Conservation (phyloP, 2,888 invertebrate genomes). For the Eupithecia pulchellata region DNA sequence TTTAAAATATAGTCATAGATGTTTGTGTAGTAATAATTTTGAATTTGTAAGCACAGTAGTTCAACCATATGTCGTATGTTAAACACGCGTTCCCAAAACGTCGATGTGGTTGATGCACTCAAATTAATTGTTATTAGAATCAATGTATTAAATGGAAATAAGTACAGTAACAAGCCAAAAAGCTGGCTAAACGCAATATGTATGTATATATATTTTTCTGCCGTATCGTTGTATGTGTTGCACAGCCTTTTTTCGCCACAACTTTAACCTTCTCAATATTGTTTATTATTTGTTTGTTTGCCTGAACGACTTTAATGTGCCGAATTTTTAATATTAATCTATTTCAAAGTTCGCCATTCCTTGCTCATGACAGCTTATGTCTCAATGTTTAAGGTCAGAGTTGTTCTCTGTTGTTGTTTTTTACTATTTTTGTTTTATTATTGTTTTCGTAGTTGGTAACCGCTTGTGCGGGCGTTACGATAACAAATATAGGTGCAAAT, state of each 20-base stretch:
- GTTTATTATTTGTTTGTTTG: constrained; percentile 40
- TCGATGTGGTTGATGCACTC: neutral
- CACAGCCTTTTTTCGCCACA: constrained; percentile 28
- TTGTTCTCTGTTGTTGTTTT: constrained; percentile 37
- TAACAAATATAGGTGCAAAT: constrained; percentile 20
- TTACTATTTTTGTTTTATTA: constrained; percentile 19
- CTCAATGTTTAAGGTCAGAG: constrained; percentile 36
- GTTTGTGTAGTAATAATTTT: neutral
- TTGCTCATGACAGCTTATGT: constrained; percentile 16
- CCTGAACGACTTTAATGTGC: constrained; percentile 38
- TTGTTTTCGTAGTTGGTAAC: constrained; percentile 37
- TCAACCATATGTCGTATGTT: neutral
- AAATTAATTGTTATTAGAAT: neutral
- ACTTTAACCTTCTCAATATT: constrained; percentile 34
- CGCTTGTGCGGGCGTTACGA: constrained; percentile 53
- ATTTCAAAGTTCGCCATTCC: neutral
- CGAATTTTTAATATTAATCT: neutral
- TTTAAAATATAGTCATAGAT: neutral
- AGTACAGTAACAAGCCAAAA: neutral
- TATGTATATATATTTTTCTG: neutral
- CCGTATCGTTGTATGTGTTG: constrained; percentile 16
- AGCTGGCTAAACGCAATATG: neutral
- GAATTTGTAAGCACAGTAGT: neutral
- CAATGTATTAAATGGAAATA: neutral
- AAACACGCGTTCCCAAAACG: neutral